Evolutionary conservation across 2,113 vertebrate species (phyloP), one percentile per base, ranked within the genome.

Genomic region (Dipodomys merriami): DNA sequence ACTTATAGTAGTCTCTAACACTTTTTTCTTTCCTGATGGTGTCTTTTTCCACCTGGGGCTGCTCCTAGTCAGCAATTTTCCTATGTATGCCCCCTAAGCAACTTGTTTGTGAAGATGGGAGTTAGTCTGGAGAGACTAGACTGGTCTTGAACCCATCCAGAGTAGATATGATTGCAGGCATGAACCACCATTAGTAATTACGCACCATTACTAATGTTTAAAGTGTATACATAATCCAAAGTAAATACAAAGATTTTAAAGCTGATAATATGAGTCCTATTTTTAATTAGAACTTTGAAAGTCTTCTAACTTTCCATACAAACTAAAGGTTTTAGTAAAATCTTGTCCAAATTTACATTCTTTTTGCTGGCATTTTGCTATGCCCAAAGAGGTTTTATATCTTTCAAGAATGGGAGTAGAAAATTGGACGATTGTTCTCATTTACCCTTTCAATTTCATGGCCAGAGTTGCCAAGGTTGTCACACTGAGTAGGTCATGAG

Each of bases 251-350:
- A 88, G 29, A 9, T 69, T 30, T 77, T 88, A 33, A 88, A 88
- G 15, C 29, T 86, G 64, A 82, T 33, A 57, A 33, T 60, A 83
- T 83, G 69, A 90, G 25, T 6, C 35, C 71, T 78, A 44, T 64
- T 78, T 89, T 91, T 49, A 82, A 78, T 81, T 88, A 74, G 53
- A 83, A 86, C 81, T 83, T 83, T 57, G n/a, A n/a, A 86, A 86
- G 9, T 16, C 4, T 71, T 7, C 23, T 64, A 23, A 39, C 35
- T 88, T 91, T 94, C 8, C 60, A 79, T 80, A 68, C 49, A 64
- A 7, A 29, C 46, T 49, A n/a, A 46, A 13, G 12, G 2, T 49
- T 67, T 91, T 88, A 69, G n/a, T 83, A n/a, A 94, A 57, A 62
- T 9, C 5, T 92, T 65, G 74, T 25, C 69, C n/a, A 91, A 69